Percentiles rank a stretch among this genome's conserved stretches.
phyloP scores from a whole-genome alignment of 2,888 invertebrate genomes.

The Amorpha juglandis region DNA sequence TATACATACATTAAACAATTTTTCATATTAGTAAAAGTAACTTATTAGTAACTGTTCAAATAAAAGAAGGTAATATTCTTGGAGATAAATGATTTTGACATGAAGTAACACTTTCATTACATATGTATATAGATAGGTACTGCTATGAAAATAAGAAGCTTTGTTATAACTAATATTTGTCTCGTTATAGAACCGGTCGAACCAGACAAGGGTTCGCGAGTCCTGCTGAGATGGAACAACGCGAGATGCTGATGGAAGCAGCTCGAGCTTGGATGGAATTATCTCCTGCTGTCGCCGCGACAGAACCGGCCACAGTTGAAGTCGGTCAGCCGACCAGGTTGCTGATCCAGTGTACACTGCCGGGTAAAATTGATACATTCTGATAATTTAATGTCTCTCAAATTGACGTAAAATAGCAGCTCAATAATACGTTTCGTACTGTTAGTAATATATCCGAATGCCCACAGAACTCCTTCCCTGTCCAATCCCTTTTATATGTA shows the following conservation, averaged over 20 bases:
- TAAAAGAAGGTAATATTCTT: no score
- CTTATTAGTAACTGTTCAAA: no score
- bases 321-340: constrained; percentile 89
- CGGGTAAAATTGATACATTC: constrained; percentile 70
- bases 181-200: constrained; percentile 81
- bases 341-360: constrained; percentile 86
- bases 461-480: no score
- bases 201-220: constrained; percentile 81
- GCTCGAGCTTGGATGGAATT: constrained; percentile 91
- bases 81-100: no score
- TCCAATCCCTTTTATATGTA: no score
- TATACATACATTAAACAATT: no score
- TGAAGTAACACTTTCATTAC: no score
- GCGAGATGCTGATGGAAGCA: constrained; percentile 76
- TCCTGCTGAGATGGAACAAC: constrained; percentile 69
- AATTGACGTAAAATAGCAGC: neutral
- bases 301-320: constrained; percentile 85
- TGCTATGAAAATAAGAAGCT: neutral
- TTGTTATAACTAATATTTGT: neutral
- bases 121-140: no score
- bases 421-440: no score
- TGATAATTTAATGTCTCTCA: neutral
- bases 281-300: constrained; percentile 66
- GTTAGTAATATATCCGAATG: no score
- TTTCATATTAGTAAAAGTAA: no score